These are phyloP conservation scores for Lottia gigantea DNA, from an alignment of 2,888 invertebrate genomes.

Conservation along the genomic window DNA sequence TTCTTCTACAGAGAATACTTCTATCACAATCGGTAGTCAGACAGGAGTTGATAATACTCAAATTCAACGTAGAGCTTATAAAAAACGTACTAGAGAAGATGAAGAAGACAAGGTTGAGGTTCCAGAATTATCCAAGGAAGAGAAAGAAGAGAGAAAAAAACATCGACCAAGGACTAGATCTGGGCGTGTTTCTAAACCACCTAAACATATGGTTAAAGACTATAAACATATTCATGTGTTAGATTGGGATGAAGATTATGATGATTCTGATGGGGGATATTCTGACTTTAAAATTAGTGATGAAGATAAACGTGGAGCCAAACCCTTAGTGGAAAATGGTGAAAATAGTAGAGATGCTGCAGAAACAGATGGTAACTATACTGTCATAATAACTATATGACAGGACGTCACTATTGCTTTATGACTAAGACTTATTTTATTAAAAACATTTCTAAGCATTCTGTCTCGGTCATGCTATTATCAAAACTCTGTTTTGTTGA, in stretches of 20 bases:
- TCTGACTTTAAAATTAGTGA: constrained; percentile 71
- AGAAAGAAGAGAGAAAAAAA: constrained; percentile 70
- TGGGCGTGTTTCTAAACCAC: constrained; percentile 73
- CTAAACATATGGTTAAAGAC: constrained; percentile 74
- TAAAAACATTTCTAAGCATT: too few relatives aligned
- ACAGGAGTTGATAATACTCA: constrained; percentile 23
- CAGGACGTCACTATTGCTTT: too few relatives aligned
- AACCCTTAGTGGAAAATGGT: not conserved
- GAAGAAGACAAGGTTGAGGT: constrained; percentile 52
- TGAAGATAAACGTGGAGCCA: constrained; percentile 39
- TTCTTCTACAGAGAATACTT: constrained; percentile 22
- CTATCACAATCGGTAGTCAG: constrained; percentile 21
- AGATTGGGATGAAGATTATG: constrained; percentile 73
- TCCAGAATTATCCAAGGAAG: constrained; percentile 67
- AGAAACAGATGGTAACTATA: not conserved
- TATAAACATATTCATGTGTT: constrained; percentile 73
- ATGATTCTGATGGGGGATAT: constrained; percentile 74
- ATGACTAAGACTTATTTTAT: too few relatives aligned
- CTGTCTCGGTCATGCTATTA: too few relatives aligned
- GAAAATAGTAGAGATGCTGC: not conserved
- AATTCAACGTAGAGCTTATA: constrained; percentile 9
- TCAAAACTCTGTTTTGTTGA: too few relatives aligned
- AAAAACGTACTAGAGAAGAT: constrained; percentile 42
- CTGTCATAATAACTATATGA: not conserved
- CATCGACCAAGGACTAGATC: constrained; percentile 72